Percentiles rank a stretch among this genome's conserved stretches.
Conservation (phyloP, 53 echinoderm and acorn worm species). For the Luidia sarsii region DNA sequence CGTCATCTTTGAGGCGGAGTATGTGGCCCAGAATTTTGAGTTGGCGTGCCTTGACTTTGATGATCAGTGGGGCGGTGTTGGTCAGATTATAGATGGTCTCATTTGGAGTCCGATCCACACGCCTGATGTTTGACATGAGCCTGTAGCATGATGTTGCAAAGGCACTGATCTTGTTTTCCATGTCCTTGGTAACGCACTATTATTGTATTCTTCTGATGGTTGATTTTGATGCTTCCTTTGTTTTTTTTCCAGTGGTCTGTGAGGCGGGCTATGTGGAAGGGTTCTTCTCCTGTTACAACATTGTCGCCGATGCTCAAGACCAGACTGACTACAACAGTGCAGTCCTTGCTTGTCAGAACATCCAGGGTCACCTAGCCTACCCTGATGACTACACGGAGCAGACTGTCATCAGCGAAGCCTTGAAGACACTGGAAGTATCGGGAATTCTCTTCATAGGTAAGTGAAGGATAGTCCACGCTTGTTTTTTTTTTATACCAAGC, state of each 20-base stretch:
- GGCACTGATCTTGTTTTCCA: too few species aligned
- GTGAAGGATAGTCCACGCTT: background rate
- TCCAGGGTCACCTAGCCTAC: conserved; percentile 65
- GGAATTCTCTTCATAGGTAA: conserved; percentile 15
- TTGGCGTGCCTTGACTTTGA: too few species aligned
- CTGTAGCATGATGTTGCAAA: too few species aligned
- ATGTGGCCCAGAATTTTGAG: too few species aligned
- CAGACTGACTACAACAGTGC: conserved; percentile 54
- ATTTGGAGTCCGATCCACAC: too few species aligned
- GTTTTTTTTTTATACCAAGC: too few species aligned
- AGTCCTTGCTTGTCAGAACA: conserved; percentile 22
- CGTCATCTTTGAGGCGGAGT: too few species aligned
- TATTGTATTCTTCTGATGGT: too few species aligned
- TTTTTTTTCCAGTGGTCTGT: conserved; percentile 61
- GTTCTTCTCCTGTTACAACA: conserved; percentile 65
- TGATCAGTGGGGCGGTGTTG: too few species aligned
- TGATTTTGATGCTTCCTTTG: background rate
- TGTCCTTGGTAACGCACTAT: too few species aligned
- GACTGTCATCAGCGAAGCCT: conserved; percentile 37
- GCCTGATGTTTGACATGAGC: too few species aligned
- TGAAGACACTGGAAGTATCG: conserved; percentile 25
- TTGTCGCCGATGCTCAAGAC: conserved; percentile 54
- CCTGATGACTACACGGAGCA: conserved; percentile 56
- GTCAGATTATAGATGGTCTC: too few species aligned
- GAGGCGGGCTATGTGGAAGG: conserved; percentile 63